Conservation (phyloP, 2,888 invertebrate species). For the Blastobasis lacticolella region DNA sequence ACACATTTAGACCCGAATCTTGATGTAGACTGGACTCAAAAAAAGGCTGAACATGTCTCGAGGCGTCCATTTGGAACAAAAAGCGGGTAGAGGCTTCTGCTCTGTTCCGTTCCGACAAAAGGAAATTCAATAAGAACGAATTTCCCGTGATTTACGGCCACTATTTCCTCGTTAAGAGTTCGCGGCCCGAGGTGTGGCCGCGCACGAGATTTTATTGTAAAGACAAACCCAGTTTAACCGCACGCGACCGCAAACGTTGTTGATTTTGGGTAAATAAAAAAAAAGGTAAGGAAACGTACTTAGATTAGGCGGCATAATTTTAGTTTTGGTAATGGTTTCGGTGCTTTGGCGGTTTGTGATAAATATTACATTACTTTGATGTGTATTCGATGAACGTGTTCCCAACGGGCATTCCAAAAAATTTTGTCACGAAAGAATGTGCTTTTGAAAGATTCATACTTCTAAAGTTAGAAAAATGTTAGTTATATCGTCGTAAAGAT, state of each 20-base stretch:
- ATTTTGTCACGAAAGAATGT: neutral
- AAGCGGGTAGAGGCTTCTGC: slow-evolving; percentile 54
- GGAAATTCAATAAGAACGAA: slow-evolving; percentile 73
- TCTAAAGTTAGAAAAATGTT: no score
- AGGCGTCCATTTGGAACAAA: slow-evolving; percentile 57
- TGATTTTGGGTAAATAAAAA: neutral
- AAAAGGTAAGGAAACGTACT: neutral
- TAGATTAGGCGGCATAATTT: neutral
- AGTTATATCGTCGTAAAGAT: no score
- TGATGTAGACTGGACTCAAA: no score
- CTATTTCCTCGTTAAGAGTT: slow-evolving; percentile 70
- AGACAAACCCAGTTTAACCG: slow-evolving; percentile 36
- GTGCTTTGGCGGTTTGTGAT: neutral
- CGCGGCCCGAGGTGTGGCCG: slow-evolving; percentile 51
- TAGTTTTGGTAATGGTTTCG: neutral
- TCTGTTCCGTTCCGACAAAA: slow-evolving; percentile 40
- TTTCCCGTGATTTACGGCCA: slow-evolving; percentile 71
- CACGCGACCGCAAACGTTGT: neutral
- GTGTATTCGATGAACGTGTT: neutral
- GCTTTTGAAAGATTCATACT: no score
- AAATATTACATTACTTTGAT: neutral
- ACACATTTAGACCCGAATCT: no score
- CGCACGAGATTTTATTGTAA: slow-evolving; percentile 49
- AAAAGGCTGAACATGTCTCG: slow-evolving; percentile 32
- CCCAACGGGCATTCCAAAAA: neutral